Evolutionary conservation across 1,140 invertebrate species (phyloP), one percentile per base, ranked within the genome.

Genomic region (Drosophila dunni): DNA sequence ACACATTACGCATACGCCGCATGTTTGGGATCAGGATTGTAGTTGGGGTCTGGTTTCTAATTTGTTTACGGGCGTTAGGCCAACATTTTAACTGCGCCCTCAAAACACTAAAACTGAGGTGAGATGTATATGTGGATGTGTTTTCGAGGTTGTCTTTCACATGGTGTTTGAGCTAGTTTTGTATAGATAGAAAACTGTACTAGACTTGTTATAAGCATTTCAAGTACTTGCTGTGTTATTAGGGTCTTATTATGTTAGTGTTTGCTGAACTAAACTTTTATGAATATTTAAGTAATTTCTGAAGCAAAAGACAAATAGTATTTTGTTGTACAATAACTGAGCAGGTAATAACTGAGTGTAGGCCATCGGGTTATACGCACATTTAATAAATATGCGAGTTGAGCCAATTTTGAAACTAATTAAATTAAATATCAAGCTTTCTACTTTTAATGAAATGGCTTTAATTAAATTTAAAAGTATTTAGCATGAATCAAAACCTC

Each of bases 1-100:
- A 76, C 76, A 86, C 79, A 86, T 77, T 88, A 83, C 83, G 83
- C 76, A 86, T 83, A 86, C 83, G 79, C 76, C 65, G 48, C 61
- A 53, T 62, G 64, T 11, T 46, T 5, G 7, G 17, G 1, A 9
- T 7, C 15, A 7, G 45, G 11, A 6, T 29, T 10, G 38, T 11
- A 29, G 7, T 15, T 8, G 9, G 33, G 38, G 13, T 38, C 13
- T 15, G 66, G 44, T 75, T 76, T 83, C 83, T 86, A 86, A 86
- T 86, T 86, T 86, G 83, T 75, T 79, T 71, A 78, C 65, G 69
- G 71, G 75, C 75, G 66, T 73, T 66, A 48, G 74, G 42, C 60
- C 75, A 69, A 77, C 67, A 68, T 68, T 57, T 73, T 48, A 76
- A 72, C 61, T 73, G 20, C 66, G 15, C 56, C 20, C 34, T 36